Evolutionary conservation across 2,113 vertebrate genomes (phyloP).

Genomic region (Cephalopholis sonnerati): DNA sequence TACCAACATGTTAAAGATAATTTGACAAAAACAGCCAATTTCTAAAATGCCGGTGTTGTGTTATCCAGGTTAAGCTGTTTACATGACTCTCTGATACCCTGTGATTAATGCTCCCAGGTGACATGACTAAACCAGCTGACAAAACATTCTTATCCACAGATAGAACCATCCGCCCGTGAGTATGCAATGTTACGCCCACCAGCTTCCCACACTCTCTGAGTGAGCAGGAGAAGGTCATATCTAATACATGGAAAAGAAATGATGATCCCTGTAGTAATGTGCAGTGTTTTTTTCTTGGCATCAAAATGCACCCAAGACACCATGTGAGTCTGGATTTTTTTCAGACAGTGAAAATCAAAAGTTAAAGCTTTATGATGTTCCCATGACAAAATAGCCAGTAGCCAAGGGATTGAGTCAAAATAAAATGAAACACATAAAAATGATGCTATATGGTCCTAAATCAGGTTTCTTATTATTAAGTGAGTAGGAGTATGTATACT

Average conservation of each 20-base stretch:
- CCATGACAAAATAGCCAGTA: background rate
- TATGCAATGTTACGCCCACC: conserved; percentile 55
- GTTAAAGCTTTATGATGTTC: conserved; percentile 13
- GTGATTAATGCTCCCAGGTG: conserved; percentile 60
- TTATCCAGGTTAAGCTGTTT: conserved; percentile 61
- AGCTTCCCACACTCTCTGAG: conserved; percentile 60
- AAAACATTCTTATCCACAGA: conserved; percentile 52
- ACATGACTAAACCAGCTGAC: conserved; percentile 65
- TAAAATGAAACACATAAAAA: background rate
- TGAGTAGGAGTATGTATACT: background rate
- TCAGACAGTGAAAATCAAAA: conserved; percentile 5
- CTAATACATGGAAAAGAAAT: conserved; percentile 47
- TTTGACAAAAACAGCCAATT: conserved; percentile 9
- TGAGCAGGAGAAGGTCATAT: conserved; percentile 56
- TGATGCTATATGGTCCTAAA: background rate
- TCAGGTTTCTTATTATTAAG: background rate
- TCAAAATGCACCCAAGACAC: conserved; percentile 22
- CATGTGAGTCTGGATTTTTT: background rate
- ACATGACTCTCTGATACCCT: conserved; percentile 43
- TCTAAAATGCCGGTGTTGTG: conserved; percentile 8
- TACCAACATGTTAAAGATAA: background rate
- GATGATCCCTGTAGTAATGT: conserved; percentile 50
- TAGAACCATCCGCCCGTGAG: conserved; percentile 43
- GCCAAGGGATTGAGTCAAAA: background rate
- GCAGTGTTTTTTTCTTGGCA: conserved; percentile 12